Conservation (phyloP, 2,113 vertebrate genomes). For the Ophthalmolycus amberensis region DNA sequence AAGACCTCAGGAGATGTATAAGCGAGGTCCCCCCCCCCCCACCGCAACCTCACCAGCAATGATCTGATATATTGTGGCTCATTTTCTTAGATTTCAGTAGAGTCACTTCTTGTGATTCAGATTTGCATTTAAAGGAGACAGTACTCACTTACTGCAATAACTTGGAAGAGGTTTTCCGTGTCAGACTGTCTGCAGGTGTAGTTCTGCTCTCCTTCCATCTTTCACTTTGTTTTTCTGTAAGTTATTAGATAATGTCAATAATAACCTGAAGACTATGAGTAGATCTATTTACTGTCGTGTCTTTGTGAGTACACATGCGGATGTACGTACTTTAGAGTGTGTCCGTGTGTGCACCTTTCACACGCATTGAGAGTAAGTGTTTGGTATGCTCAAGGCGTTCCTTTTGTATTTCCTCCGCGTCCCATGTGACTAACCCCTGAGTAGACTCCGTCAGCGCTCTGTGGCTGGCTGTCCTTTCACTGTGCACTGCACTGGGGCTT, state of each 20-base stretch:
- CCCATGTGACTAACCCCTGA: constrained; percentile 65
- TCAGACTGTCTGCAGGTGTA: constrained; percentile 6
- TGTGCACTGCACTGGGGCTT: constrained; percentile 25
- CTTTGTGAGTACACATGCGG: not conserved
- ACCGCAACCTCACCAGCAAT: not conserved
- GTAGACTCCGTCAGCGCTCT: constrained; percentile 57
- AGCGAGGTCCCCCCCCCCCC: not conserved
- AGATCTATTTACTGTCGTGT: not conserved
- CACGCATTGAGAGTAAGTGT: constrained; percentile 20
- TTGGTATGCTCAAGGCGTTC: constrained; percentile 54
- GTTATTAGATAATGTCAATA: constrained; percentile 29
- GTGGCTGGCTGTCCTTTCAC: constrained; percentile 67
- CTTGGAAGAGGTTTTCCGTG: constrained; percentile 7
- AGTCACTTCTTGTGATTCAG: not conserved
- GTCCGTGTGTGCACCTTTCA: constrained; percentile 7
- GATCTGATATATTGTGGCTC: not conserved
- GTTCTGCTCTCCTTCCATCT: not conserved
- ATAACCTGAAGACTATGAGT: not conserved
- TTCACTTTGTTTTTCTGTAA: not conserved
- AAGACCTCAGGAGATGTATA: not conserved
- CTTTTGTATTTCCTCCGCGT: constrained; percentile 52
- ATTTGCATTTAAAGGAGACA: constrained; percentile 7
- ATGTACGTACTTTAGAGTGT: not conserved
- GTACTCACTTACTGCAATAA: not conserved
- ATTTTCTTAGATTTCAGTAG: not conserved